These are phyloP conservation scores for Pampusana beccarii DNA, from an alignment of 2,113 vertebrate genomes.

Conservation along the genomic window DNA sequence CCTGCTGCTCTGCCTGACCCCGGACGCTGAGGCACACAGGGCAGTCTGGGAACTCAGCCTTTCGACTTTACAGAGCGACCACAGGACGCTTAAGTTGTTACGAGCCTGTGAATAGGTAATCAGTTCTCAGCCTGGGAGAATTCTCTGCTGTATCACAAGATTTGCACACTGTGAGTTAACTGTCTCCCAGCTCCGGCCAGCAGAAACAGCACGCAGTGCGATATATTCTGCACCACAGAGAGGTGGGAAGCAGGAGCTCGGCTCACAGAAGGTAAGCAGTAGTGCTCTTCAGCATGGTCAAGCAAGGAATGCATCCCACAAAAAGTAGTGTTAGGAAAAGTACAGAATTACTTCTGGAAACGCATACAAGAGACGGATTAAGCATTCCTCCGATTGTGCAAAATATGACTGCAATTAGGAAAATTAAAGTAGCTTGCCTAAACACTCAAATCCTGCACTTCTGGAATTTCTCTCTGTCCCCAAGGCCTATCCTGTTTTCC, in stretches of 20 bases:
- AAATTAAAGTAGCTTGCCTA: slow-evolving; percentile 21
- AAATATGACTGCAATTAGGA: slow-evolving; percentile 15
- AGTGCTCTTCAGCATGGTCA: neutral
- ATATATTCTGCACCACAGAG: neutral
- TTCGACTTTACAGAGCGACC: neutral
- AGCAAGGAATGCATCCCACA: neutral
- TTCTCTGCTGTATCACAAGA: neutral
- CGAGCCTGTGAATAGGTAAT: neutral
- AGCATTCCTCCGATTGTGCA: neutral
- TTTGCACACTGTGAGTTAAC: neutral
- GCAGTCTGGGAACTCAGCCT: neutral
- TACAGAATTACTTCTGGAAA: neutral
- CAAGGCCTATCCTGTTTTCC: neutral
- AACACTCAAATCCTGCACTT: neutral
- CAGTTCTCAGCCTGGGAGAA: slow-evolving; percentile 2
- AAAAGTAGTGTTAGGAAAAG: neutral
- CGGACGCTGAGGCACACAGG: neutral
- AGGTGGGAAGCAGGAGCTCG: neutral
- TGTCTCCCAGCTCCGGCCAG: neutral
- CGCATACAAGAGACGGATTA: neutral
- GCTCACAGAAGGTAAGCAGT: neutral
- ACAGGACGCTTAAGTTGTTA: neutral
- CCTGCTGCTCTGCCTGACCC: neutral
- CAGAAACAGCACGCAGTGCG: neutral
- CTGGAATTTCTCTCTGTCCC: slow-evolving; percentile 4